Evolutionary conservation across 2,113 vertebrate genomes (phyloP).

Genomic region (Amphiprion percula): DNA sequence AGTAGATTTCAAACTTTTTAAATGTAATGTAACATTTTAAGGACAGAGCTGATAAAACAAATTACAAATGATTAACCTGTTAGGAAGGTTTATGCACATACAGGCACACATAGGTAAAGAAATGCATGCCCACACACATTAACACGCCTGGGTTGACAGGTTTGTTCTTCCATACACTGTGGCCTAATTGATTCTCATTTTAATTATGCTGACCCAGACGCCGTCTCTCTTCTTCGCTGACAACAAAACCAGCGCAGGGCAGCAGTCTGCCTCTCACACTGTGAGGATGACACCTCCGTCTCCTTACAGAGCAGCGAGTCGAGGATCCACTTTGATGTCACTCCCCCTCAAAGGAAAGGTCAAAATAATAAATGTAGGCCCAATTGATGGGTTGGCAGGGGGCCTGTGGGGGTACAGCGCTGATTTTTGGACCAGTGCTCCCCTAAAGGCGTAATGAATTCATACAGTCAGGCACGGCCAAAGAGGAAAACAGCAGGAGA

Average conservation of each 20-base stretch:
- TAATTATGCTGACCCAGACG: conserved; percentile 78
- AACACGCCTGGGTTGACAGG: conserved; percentile 25
- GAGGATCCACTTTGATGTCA: conserved; percentile 81
- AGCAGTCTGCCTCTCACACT: conserved; percentile 77
- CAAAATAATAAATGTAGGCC: conserved; percentile 89
- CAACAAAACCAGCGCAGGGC: conserved; percentile 71
- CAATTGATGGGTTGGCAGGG: conserved; percentile 82
- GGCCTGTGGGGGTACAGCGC: conserved; percentile 48
- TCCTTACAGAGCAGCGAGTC: conserved; percentile 68
- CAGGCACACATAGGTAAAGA: neutral
- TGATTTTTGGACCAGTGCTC: conserved; percentile 76
- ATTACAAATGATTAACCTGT: neutral
- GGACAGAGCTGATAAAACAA: neutral
- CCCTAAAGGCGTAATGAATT: conserved; percentile 82
- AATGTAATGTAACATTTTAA: neutral
- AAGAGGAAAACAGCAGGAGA: conserved; percentile 80
- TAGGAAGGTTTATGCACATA: neutral
- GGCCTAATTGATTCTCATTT: conserved; percentile 82
- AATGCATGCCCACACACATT: conserved; percentile 13
- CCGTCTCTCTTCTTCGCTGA: conserved; percentile 70
- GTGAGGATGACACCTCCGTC: conserved; percentile 76
- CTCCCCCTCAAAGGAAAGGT: conserved; percentile 84
- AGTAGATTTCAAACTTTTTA: neutral
- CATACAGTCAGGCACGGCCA: conserved; percentile 80
- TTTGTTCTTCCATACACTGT: conserved; percentile 55